These are phyloP conservation scores for Archips xylosteana DNA, from an alignment of 2,888 invertebrate species.

Conservation along the genomic window DNA sequence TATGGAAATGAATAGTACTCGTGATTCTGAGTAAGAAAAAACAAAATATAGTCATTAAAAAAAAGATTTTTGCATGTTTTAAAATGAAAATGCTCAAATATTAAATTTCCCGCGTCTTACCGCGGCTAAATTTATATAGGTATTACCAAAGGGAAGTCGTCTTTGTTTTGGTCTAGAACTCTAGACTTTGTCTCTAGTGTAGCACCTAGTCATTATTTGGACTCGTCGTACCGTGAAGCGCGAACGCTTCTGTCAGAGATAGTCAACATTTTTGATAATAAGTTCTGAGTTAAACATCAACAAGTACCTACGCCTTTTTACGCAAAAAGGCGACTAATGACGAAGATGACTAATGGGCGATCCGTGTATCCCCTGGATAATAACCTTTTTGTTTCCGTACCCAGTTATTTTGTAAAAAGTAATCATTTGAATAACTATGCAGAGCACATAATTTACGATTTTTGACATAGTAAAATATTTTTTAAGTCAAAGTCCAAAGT, in stretches of 20 bases:
- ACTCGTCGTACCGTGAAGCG: constrained; percentile 33
- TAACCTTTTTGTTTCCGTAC: constrained; percentile 5
- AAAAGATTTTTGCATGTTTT: no score
- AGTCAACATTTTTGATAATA: constrained; percentile 3
- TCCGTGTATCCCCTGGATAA: constrained; percentile 26
- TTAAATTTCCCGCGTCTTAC: not conserved
- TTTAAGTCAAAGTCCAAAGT: no score
- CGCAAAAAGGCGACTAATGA: constrained; percentile 32
- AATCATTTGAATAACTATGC: no score
- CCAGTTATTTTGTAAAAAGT: no score
- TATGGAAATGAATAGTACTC: no score
- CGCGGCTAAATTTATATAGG: not conserved
- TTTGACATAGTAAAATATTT: no score
- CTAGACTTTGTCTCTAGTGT: constrained; percentile 3
- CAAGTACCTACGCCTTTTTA: constrained; percentile 15
- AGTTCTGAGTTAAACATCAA: not conserved
- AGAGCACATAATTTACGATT: no score
- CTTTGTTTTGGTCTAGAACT: constrained; percentile 29
- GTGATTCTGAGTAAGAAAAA: no score
- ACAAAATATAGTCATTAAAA: no score
- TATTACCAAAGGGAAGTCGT: constrained; percentile 6
- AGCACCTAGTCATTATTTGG: constrained; percentile 36
- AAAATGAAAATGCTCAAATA: no score
- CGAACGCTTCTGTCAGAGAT: constrained; percentile 15
- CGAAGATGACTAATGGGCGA: constrained; percentile 32